Percentiles rank a stretch among this genome's conserved stretches.
Conservation (phyloP, 1,140 invertebrate genomes). For the Drosophila biarmipes region DNA sequence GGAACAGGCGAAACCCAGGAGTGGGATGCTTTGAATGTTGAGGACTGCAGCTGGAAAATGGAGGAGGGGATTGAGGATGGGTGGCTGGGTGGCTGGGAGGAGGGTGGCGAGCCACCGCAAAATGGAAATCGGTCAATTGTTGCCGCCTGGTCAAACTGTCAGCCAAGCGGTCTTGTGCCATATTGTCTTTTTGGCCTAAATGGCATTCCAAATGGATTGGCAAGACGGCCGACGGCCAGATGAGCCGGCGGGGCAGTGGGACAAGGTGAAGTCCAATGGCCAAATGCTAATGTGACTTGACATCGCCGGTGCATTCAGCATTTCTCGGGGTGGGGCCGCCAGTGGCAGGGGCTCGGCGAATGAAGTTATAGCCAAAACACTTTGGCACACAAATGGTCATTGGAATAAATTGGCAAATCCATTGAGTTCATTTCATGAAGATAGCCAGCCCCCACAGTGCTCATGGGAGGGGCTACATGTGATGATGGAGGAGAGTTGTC, state of each 20-base stretch:
- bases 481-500: not conserved
- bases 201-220: slow-evolving; percentile 59
- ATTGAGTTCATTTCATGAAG: slow-evolving; percentile 34
- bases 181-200: slow-evolving; percentile 74
- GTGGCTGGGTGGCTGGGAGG: not conserved
- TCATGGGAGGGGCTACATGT: not conserved
- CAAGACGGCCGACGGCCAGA: slow-evolving; percentile 27
- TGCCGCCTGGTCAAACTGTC: slow-evolving; percentile 69
- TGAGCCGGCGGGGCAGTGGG: slow-evolving; percentile 24
- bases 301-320: slow-evolving; percentile 28
- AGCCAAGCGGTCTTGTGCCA: slow-evolving; percentile 48
- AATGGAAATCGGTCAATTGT: slow-evolving; percentile 78
- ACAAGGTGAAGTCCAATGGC: slow-evolving; percentile 23
- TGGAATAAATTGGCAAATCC: slow-evolving; percentile 25
- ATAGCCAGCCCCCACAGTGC: slow-evolving; percentile 13
- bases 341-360: slow-evolving; percentile 1
- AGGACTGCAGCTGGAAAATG: slow-evolving; percentile 5
- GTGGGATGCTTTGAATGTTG: slow-evolving; percentile 7
- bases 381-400: slow-evolving; percentile 6
- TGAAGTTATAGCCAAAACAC: slow-evolving; percentile 27
- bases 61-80: not conserved
- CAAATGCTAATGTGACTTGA: slow-evolving; percentile 42
- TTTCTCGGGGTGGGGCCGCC: slow-evolving; percentile 9
- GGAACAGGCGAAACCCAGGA: slow-evolving; percentile 21
- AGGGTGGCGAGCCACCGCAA: not conserved